Evolutionary conservation across 2,888 invertebrate species (phyloP), one percentile per base, ranked within the genome.

Genomic region (Elegia similella): DNA sequence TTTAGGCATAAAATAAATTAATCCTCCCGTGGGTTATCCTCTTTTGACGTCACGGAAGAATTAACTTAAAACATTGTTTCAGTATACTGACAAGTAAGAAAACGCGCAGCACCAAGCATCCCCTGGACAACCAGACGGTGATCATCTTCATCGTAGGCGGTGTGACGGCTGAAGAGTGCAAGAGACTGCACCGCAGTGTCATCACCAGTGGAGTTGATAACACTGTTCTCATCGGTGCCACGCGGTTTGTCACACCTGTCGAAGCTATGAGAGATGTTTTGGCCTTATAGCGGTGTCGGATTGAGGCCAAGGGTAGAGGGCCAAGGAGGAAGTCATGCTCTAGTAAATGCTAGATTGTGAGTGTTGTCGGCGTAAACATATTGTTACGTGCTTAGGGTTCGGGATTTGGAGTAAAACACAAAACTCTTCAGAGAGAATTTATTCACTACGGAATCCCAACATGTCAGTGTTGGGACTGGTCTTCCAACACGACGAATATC

Each of bases 121-220:
- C 95, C 0, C 77, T 93, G 12, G 95, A 95, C 73, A 94, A 93
- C 69, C 92, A 93, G 0, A 88, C 93, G 29, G 86, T 95, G 57
- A 92, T 95, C 16, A 76, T 95, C 12, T 95, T 93, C 70, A 89
- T 95, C 7, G 78, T 95, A 10, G 95, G 95, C 7, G 95, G 95
- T 7, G 82, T 95, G 2, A 94, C 94, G 0, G 92, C 93, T 0
- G 93, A 94, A 59, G 95, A 95, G 78, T 93, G 92, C 61, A 92
- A 87, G 69, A 86, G 88, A 12, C 64, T 93, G 0, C 89, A 93
- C 59, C 81, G 89, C 2, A 80, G 80, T 2, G 84, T 90, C 3
- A 89, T 92, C 60, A 91, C 88, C 0, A 91, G 92, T 54, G 92
- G 91, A 0, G 78, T 88, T 0, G 91, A 92, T 62, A 86, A 86